Evolutionary conservation across 2,888 invertebrate species (phyloP).

Genomic region (Cephus nigrinus): DNA sequence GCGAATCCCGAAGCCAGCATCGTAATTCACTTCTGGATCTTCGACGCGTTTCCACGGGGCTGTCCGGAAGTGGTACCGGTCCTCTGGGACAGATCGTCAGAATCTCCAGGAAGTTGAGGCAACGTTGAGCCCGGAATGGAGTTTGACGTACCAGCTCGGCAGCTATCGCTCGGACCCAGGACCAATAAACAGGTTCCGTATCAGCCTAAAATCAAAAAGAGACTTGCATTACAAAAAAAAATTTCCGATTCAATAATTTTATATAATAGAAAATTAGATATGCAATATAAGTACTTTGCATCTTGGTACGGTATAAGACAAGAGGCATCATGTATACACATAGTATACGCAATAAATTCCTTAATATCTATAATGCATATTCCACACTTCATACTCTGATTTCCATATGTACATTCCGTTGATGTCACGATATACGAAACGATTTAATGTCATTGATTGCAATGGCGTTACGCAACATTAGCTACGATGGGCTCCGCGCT

Average conservation of each 20-base stretch:
- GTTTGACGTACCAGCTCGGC: slow-evolving; percentile 81
- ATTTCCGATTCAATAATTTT: neutral
- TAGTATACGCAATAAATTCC: neutral
- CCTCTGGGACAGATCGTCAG: slow-evolving; percentile 71
- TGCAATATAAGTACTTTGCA: neutral
- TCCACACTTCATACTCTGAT: neutral
- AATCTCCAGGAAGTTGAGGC: slow-evolving; percentile 78
- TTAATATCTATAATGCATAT: neutral
- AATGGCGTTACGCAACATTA: neutral
- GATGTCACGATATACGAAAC: neutral
- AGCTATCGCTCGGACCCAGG: slow-evolving; percentile 81
- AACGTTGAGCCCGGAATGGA: slow-evolving; percentile 73
- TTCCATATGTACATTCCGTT: neutral
- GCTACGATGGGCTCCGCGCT: neutral
- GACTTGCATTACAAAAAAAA: neutral
- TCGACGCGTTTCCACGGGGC: slow-evolving; percentile 60
- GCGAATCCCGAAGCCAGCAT: slow-evolving; percentile 53
- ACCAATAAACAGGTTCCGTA: slow-evolving; percentile 76
- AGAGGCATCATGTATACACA: neutral
- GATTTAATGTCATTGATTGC: neutral
- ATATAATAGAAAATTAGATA: neutral
- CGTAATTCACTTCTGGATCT: slow-evolving; percentile 61
- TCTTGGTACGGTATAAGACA: neutral
- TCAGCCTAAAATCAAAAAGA: slow-evolving; percentile 73
- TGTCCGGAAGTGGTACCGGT: slow-evolving; percentile 69